A percentile compares a stretch with the other conserved stretches of the same genome.
Evolutionary conservation across 2,888 invertebrate species (phyloP).

Genomic region (Patella pellucida): DNA sequence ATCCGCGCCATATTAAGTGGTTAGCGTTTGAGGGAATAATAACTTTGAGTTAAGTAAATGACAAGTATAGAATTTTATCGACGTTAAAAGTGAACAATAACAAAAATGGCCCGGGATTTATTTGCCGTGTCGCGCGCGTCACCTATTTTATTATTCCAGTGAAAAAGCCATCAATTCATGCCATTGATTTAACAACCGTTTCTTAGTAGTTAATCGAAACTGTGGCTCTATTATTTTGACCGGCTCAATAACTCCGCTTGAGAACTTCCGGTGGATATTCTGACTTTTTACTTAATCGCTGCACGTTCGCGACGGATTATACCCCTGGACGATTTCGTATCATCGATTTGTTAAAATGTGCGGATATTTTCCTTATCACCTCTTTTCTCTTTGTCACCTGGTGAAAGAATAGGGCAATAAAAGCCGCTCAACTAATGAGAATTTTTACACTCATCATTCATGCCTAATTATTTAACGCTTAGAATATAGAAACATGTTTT

Average conservation of each 20-base stretch:
- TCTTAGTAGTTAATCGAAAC: constrained; percentile 23
- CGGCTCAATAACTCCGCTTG: constrained; percentile 10
- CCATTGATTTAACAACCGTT: constrained; percentile 21
- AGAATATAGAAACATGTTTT: background rate
- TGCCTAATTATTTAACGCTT: constrained; percentile 13
- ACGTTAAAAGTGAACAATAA: constrained; percentile 19
- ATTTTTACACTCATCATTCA: constrained; percentile 16
- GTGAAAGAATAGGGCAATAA: constrained; percentile 17
- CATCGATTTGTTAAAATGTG: constrained; percentile 10
- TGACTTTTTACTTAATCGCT: too few species aligned
- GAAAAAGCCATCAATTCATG: constrained; percentile 24
- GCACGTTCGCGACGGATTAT: too few species aligned
- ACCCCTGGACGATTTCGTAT: too few species aligned
- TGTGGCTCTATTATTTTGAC: constrained; percentile 3
- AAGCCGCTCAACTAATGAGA: constrained; percentile 13
- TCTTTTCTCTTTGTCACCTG: constrained; percentile 1
- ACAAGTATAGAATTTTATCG: constrained; percentile 6
- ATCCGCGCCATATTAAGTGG: constrained; percentile 20
- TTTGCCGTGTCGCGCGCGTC: constrained; percentile 21
- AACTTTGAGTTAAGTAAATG: constrained; percentile 21
- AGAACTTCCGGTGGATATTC: constrained; percentile 1
- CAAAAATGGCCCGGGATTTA: constrained; percentile 22
- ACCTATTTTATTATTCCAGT: constrained; percentile 20
- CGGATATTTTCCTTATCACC: constrained; percentile 9
- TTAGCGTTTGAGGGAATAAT: constrained; percentile 13